A percentile compares a stretch with the other conserved stretches of the same genome.
Conservation (phyloP, 2,113 vertebrate species). For the Heterotilapia buettikoferi region DNA sequence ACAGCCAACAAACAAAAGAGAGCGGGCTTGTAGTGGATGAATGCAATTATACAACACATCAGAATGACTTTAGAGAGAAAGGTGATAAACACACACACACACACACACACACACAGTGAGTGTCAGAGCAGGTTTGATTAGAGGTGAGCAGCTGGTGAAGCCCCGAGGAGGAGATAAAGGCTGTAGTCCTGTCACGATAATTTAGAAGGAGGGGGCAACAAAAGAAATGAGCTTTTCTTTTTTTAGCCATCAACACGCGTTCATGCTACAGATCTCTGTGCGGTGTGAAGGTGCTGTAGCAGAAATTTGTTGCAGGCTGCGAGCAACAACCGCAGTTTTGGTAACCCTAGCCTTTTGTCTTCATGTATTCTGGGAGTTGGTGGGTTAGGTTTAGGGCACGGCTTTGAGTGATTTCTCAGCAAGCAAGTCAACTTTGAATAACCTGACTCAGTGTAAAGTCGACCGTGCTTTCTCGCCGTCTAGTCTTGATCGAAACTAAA, state of each 20-base stretch:
- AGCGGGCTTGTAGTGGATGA: background rate
- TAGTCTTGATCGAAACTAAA: background rate
- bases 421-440: background rate
- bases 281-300: background rate
- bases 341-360: background rate
- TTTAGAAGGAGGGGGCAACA: background rate
- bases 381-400: background rate
- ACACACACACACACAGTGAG: background rate
- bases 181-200: constrained; percentile 4
- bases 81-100: background rate
- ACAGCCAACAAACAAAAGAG: background rate
- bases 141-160: constrained; percentile 3
- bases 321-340: background rate
- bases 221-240: background rate
- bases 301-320: background rate
- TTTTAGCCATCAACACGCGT: background rate
- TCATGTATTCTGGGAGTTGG: background rate
- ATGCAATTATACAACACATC: constrained; percentile 4
- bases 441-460: rapidly evolving
- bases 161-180: background rate
- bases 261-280: background rate
- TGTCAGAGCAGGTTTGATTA: background rate
- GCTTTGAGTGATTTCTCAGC: background rate
- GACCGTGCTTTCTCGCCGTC: background rate
- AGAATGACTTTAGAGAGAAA: background rate